Percentiles rank a stretch among this genome's conserved stretches.
phyloP scores from a whole-genome alignment of 2,888 invertebrate species.

The Orchesellides sinensis region DNA sequence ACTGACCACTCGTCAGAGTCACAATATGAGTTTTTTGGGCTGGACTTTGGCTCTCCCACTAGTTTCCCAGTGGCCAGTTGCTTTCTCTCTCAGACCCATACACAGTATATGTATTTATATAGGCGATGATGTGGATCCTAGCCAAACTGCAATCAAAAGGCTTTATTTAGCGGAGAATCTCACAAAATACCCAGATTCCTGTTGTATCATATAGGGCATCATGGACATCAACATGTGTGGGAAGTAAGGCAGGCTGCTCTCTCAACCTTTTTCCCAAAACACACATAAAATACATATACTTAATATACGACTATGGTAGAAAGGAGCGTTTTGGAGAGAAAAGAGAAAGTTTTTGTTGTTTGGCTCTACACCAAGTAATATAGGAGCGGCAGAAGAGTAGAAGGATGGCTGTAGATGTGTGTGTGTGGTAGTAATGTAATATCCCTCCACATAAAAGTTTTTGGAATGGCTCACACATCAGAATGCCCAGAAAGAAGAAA shows the following conservation, averaged over 20 bases:
- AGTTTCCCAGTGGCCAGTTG: too few relatives aligned
- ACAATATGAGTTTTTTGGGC: too few relatives aligned
- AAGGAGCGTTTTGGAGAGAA: neutral
- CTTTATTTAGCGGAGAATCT: too few relatives aligned
- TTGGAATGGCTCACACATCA: neutral
- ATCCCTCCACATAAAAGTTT: neutral
- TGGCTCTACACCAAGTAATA: too few relatives aligned
- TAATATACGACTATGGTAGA: neutral
- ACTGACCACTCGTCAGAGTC: too few relatives aligned
- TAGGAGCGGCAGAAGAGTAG: neutral
- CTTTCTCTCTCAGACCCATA: too few relatives aligned
- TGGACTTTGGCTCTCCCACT: too few relatives aligned
- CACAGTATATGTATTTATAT: too few relatives aligned
- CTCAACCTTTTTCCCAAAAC: neutral
- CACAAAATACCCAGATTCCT: too few relatives aligned
- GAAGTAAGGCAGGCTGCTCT: neutral
- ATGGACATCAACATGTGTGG: neutral
- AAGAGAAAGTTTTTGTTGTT: slow-evolving; percentile 20
- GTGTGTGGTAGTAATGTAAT: neutral
- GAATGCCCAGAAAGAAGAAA: neutral
- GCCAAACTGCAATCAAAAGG: too few relatives aligned
- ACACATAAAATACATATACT: neutral
- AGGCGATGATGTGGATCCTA: too few relatives aligned
- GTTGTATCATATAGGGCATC: neutral
- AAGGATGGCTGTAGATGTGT: neutral